Percentiles rank a stretch among this genome's conserved stretches.
Conservation (phyloP, 2,113 vertebrate species). For the Dascyllus trimaculatus region DNA sequence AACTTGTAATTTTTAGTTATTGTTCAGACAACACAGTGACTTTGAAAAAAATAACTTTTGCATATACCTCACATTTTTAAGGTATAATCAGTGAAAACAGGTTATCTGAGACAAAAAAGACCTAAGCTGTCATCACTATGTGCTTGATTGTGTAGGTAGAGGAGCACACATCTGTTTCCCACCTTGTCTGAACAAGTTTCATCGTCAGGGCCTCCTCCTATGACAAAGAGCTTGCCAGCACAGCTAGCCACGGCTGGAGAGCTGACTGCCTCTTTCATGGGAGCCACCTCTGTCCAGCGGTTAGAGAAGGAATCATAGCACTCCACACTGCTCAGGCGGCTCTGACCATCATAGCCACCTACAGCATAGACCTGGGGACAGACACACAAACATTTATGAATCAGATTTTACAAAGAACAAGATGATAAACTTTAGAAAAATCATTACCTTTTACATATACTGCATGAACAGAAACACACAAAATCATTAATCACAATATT, state of each 20-base stretch:
- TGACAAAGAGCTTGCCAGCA: slow-evolving; percentile 94
- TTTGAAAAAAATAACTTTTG: not conserved
- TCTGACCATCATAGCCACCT: slow-evolving; percentile 97
- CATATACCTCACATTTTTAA: not conserved
- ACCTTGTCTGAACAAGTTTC: slow-evolving; percentile 99
- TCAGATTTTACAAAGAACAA: not conserved
- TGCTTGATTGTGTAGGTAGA: not conserved
- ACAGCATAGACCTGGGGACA: slow-evolving; percentile 92
- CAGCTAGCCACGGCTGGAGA: slow-evolving; percentile 96
- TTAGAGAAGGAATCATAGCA: slow-evolving; percentile 98
- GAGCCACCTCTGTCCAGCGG: slow-evolving; percentile 96
- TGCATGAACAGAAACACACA: slow-evolving; percentile 12
- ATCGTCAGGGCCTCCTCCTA: slow-evolving; percentile 96
- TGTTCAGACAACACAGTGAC: not conserved
- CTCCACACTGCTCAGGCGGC: slow-evolving; percentile 95
- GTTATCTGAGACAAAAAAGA: not conserved
- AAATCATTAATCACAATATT: not conserved
- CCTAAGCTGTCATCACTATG: slow-evolving; percentile 25
- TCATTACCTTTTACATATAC: too few species aligned
- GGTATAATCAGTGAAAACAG: slow-evolving; percentile 30
- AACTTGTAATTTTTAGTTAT: too few species aligned
- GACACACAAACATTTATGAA: slow-evolving; percentile 13
- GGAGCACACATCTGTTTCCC: slow-evolving; percentile 45
- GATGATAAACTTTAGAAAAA: too few species aligned
- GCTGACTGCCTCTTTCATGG: slow-evolving; percentile 96